Base-by-base conservation (phyloP, 2,797 vertebrate species). In the Delichon dasypus region DNA sequence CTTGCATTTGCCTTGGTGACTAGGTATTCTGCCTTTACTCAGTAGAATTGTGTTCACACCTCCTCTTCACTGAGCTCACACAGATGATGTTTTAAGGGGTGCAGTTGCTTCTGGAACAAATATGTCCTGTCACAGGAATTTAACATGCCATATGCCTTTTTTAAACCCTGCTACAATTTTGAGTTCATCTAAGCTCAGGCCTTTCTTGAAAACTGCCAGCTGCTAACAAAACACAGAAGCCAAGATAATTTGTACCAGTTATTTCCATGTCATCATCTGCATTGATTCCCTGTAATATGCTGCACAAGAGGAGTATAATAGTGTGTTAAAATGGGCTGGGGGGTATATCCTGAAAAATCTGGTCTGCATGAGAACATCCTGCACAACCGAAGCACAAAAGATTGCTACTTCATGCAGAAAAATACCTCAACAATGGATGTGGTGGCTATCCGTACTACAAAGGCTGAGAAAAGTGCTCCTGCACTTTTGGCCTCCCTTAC, bases 41-140 rank as follows among this genome's bases (percentile, higher is more conserved):
- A 53, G 34, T 29, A 65, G 75, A 85, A 78, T 73, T 75, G 70
- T 76, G 66, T 95, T 94, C 94, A 92, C 87, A 96, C 87, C 89
- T 95, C 94, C 92, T 88, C 94, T 94, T 90, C 95, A 93, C 53
- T 54, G 51, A 88, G 55, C 87, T 95, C 88, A 90, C 25, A 16
- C 70, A 42, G 79, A 68, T 89, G 54, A 85, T 86, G 80, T 93
- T 94, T 86, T 84, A 94, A 86, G 78, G 80, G 79, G 36, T 88
- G 89, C 82, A 92, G 51, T 64, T 16, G 4, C 45, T 92, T n/a
- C 73, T 94, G 87, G 73, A 95, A 90, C 64, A 79, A 92, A 83
- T 40, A 68, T 8, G 2, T 57, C 70, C 38, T 86, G 47, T 60
- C 76, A 74, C 70, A 84, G 67, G 40, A 62, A 57, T 81, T 84